Conservation (phyloP, 1,140 invertebrate species). For the Stenopsyche tienmushanensis region DNA sequence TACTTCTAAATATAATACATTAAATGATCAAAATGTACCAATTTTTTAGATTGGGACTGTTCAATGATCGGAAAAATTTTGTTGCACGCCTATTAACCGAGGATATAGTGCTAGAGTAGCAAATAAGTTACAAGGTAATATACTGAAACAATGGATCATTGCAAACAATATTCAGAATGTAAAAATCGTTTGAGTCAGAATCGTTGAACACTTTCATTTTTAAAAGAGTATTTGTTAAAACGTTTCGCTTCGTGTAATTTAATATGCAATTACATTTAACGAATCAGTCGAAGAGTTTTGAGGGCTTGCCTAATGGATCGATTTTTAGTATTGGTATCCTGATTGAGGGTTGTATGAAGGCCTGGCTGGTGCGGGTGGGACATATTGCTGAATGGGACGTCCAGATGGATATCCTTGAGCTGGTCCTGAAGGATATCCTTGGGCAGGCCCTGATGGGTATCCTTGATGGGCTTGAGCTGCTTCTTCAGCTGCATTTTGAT, state of each 20-base stretch:
- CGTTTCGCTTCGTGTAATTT: neutral
- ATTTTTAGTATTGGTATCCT: constrained; percentile 30
- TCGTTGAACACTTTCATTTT: constrained; percentile 20
- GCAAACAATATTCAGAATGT: too few relatives aligned
- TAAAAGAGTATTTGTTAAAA: neutral
- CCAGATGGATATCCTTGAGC: constrained; percentile 33
- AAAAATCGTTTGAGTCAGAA: too few relatives aligned
- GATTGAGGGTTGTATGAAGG: constrained; percentile 41
- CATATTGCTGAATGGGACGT: constrained; percentile 33
- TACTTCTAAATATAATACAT: too few relatives aligned
- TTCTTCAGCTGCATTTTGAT: constrained; percentile 50
- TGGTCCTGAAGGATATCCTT: constrained; percentile 35
- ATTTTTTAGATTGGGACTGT: neutral
- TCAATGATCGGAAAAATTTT: neutral
- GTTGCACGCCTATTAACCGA: neutral
- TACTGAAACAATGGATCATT: too few relatives aligned
- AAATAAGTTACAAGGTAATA: neutral
- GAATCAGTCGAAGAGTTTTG: constrained; percentile 16
- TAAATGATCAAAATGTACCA: neutral
- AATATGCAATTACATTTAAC: neutral
- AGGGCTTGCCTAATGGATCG: neutral
- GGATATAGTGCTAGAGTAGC: neutral
- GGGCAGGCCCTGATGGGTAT: constrained; percentile 29
- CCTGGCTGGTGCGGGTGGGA: constrained; percentile 38
- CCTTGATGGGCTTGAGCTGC: constrained; percentile 45